These are phyloP conservation scores for Cacatua alba DNA, from an alignment of 2,113 vertebrate species.

Conservation along the genomic window DNA sequence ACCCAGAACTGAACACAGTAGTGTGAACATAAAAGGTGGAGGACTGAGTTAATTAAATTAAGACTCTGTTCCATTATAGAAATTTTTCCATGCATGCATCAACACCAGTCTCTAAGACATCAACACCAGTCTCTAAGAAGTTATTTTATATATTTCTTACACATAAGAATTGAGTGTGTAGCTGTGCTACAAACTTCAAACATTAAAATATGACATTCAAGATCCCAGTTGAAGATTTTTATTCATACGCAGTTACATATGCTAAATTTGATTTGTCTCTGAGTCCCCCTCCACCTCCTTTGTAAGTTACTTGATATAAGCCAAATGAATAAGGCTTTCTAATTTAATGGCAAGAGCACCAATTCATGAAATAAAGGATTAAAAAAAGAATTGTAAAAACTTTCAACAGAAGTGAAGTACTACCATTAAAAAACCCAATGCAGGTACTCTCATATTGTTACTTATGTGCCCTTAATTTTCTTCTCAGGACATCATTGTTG, in stretches of 20 bases:
- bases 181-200: not conserved
- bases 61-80: not conserved
- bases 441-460: rapidly evolving
- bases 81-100: not conserved
- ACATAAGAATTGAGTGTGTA: rapidly evolving
- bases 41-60: not conserved
- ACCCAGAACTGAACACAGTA: not conserved
- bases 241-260: rapidly evolving
- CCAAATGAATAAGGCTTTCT: not conserved
- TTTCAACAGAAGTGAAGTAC: not conserved
- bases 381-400: not conserved
- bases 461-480: not conserved
- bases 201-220: not conserved
- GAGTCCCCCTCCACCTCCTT: rapidly evolving
- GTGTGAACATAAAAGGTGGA: not conserved
- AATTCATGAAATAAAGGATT: not conserved
- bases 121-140: not conserved
- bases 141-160: not conserved
- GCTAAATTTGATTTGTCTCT: not conserved
- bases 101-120: not conserved
- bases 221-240: not conserved
- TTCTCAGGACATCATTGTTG: not conserved
- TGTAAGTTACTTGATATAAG: not conserved
- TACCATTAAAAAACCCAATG: not conserved
- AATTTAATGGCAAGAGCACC: not conserved